A percentile compares a stretch with the other conserved stretches of the same genome.
phyloP scores from a whole-genome alignment of 2,797 vertebrate genomes.

The Moxostoma hubbsi region DNA sequence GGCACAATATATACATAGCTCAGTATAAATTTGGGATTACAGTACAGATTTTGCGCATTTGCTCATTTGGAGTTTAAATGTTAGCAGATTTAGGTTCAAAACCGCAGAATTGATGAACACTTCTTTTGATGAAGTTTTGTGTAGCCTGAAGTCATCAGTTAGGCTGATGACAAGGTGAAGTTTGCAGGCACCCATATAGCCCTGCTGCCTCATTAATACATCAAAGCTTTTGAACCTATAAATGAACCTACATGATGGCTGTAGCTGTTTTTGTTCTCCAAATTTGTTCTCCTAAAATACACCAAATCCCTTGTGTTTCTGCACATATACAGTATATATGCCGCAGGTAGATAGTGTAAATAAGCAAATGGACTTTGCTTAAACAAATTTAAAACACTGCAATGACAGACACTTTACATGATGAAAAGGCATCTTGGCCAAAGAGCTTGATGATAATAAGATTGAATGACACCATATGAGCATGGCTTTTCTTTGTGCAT shows the following conservation, averaged over 20 bases:
- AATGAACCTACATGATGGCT: constrained; percentile 45
- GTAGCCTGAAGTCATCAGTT: too few species aligned
- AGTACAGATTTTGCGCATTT: too few species aligned
- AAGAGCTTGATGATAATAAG: constrained; percentile 20
- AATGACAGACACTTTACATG: background rate
- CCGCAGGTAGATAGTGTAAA: background rate
- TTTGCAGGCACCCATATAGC: constrained; percentile 33
- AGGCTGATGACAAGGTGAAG: constrained; percentile 45
- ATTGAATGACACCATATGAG: background rate
- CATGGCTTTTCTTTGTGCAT: constrained; percentile 15
- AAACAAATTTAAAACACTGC: constrained; percentile 21
- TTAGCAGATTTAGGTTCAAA: too few species aligned
- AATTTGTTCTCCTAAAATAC: background rate
- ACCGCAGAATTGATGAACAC: too few species aligned
- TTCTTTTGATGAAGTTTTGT: too few species aligned
- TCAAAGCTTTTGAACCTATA: constrained; percentile 53
- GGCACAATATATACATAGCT: too few species aligned
- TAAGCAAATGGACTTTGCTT: background rate
- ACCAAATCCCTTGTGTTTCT: constrained; percentile 1
- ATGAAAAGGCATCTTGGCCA: constrained; percentile 10
- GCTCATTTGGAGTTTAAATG: too few species aligned
- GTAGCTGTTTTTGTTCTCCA: constrained; percentile 40
- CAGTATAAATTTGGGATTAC: too few species aligned
- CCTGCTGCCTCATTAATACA: constrained; percentile 34
- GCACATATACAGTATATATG: background rate